Evolutionary conservation across 2,888 invertebrate genomes (phyloP), one percentile per base, ranked within the genome.

Genomic region (Eulithis prunata): DNA sequence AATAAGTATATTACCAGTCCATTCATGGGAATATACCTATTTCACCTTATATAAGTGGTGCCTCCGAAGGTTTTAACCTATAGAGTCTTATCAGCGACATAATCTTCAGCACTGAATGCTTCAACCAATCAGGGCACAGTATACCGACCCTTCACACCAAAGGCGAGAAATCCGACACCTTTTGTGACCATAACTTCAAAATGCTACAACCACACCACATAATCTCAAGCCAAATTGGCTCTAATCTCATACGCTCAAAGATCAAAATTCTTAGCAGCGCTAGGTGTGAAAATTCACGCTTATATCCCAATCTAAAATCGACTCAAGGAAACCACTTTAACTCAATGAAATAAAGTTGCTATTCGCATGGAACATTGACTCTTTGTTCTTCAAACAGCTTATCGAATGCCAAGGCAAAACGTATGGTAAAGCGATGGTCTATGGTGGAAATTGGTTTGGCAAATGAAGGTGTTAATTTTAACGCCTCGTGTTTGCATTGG

Each of bases 201-300:
- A 83, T 52, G 75, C 62, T 79, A 47, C 71, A 88, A 80, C 63
- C 70, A 14, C 43, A 72, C 28, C 1, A 4, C 6, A 12, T 14
- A n/a, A 2, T n/a, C 3, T 57, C 74, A 53, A 7, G 12, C 0
- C 80, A 75, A 71, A 38, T 74, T 3, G 4, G 74, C 74, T 70
- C 43, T 86, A 66, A 0, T 0, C 0, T 0, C 0, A 0, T 0
- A 0, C 0, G 0, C 0, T 63, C 74, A 90, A 58, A 68, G 82
- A 72, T 64, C 13, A 75, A 52, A 75, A 69, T 85, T 0, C 3
- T 32, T 56, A 76, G 74, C 2, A 5, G 1, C 0, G 13, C 13
- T 59, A 91, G 91, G 92, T 92, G 92, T 92, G 92, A 92, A 91
- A 91, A 89, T 88, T 92, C 82, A 92, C 92, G 91, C 91, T 89